Conservation (phyloP, 1,140 invertebrate genomes). For the Lucilia sericata region DNA sequence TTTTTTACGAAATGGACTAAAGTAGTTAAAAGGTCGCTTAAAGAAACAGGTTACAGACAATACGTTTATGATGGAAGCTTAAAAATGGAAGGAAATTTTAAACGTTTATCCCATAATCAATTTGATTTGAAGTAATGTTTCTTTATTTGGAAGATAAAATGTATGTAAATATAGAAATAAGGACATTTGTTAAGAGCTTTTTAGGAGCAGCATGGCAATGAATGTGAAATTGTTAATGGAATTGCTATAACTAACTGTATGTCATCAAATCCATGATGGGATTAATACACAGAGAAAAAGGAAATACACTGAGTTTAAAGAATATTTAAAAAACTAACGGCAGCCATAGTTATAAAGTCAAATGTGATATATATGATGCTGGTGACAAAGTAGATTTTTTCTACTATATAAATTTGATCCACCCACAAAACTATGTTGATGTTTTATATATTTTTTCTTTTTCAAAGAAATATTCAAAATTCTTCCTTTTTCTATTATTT, state of each 20-base stretch:
- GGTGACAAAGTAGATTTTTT: slow-evolving; percentile 6
- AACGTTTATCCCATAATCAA: slow-evolving; percentile 67
- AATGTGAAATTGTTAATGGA: too few relatives aligned
- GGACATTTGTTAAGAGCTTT: not conserved
- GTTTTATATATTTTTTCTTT: too few relatives aligned
- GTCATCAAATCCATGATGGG: too few relatives aligned
- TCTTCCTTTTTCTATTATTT: not conserved
- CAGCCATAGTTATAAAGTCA: slow-evolving; percentile 10
- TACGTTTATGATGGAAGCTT: not conserved
- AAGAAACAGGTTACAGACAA: slow-evolving; percentile 60
- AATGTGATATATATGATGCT: not conserved
- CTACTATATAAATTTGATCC: slow-evolving; percentile 23
- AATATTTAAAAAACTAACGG: slow-evolving; percentile 17
- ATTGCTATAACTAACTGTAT: too few relatives aligned
- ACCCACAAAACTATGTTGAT: slow-evolving; percentile 19
- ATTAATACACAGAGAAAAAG: too few relatives aligned
- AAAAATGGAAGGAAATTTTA: not conserved
- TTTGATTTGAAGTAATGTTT: not conserved
- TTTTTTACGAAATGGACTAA: not conserved
- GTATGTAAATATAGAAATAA: not conserved
- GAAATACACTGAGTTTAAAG: too few relatives aligned
- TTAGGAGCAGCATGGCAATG: not conserved
- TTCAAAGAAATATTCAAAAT: not conserved
- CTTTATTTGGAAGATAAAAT: not conserved
- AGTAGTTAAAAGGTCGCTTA: slow-evolving; percentile 19